Evolutionary conservation across 2,797 vertebrate species (phyloP).

Genomic region (Erethizon dorsatum): DNA sequence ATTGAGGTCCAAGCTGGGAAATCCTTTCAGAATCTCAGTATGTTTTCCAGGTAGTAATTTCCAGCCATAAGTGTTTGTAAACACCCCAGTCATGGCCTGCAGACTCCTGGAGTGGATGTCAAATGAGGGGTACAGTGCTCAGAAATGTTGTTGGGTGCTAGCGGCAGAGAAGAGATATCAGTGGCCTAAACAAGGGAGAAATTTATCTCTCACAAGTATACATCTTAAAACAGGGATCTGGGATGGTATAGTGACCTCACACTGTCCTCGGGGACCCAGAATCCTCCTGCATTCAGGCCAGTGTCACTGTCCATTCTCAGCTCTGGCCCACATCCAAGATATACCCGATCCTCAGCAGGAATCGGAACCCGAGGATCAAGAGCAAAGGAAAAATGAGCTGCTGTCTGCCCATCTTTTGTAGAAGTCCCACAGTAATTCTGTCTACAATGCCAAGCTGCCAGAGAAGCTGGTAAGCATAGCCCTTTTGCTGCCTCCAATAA

Average conservation of each 20-base stretch:
- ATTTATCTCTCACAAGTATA: neutral
- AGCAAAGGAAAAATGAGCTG: neutral
- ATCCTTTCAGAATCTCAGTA: conserved; percentile 25
- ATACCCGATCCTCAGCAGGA: neutral
- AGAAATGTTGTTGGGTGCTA: neutral
- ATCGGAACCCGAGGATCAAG: neutral
- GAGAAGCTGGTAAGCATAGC: neutral
- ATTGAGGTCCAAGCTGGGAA: neutral
- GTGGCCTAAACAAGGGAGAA: neutral
- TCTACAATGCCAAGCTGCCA: neutral
- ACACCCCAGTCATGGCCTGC: neutral
- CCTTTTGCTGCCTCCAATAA: neutral
- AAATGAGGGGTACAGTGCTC: neutral
- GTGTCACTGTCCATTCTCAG: neutral
- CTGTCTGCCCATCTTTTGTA: neutral
- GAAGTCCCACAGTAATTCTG: neutral
- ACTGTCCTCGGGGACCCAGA: neutral
- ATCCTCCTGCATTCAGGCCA: neutral
- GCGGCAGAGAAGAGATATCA: neutral
- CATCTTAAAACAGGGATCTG: neutral
- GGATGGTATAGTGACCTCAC: neutral
- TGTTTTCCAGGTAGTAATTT: conserved; percentile 49
- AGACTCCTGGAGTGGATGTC: neutral
- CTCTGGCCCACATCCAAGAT: neutral
- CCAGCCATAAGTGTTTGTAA: neutral